Percentiles rank a stretch among this genome's conserved stretches.
Evolutionary conservation across 2,797 vertebrate genomes (phyloP).

Genomic region (Sebastes steindachneri): DNA sequence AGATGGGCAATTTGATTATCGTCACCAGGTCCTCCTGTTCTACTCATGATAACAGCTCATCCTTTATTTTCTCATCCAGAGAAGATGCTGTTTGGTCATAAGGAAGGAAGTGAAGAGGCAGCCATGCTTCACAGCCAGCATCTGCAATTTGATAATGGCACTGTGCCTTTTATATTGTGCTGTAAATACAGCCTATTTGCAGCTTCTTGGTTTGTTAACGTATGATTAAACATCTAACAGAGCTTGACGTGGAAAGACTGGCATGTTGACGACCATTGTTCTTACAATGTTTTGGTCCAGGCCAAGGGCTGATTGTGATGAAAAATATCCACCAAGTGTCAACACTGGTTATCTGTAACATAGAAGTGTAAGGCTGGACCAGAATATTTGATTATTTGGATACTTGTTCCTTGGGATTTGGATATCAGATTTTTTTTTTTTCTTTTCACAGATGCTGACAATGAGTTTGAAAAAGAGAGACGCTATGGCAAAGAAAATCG

Average conservation of each 20-base stretch:
- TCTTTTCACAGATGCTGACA: too few relatives aligned
- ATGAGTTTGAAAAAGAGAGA: too few relatives aligned
- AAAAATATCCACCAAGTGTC: background rate
- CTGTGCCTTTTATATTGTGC: constrained; percentile 1
- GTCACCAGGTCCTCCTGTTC: constrained; percentile 24
- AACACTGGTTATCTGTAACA: background rate
- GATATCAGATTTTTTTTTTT: background rate
- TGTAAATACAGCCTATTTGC: constrained; percentile 14
- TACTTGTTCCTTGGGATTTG: background rate
- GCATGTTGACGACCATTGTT: background rate
- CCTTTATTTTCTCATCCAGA: constrained; percentile 25
- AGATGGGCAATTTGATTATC: constrained; percentile 45
- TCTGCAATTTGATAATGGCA: constrained; percentile 34
- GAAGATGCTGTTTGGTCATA: background rate
- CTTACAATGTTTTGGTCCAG: background rate
- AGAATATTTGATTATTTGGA: background rate
- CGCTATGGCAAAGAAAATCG: too few relatives aligned
- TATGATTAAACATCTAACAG: constrained; percentile 21
- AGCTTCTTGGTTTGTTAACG: constrained; percentile 10
- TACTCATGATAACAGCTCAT: constrained; percentile 45
- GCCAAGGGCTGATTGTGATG: background rate
- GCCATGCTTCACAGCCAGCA: background rate
- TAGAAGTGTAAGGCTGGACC: background rate
- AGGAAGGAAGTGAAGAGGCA: background rate
- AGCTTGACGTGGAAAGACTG: background rate